Evolutionary conservation across 2,113 vertebrate genomes (phyloP).

Genomic region (Solea senegalensis): DNA sequence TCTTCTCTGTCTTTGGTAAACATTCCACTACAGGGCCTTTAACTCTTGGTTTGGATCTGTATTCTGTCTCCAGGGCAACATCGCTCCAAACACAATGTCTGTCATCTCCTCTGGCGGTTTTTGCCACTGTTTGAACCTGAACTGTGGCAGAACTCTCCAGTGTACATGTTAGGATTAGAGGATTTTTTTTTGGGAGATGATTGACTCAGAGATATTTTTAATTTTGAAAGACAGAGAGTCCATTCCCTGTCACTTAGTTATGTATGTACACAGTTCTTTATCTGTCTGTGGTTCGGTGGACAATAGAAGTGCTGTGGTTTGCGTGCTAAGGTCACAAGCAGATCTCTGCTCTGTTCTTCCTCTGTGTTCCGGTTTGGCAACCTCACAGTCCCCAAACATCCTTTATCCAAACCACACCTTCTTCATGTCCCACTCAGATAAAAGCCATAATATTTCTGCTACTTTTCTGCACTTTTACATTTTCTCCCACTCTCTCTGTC

Average conservation of each 20-base stretch:
- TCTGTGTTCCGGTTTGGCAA: conserved; percentile 73
- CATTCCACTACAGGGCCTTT: conserved; percentile 54
- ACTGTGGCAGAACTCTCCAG: not conserved
- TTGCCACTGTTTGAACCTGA: not conserved
- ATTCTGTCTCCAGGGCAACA: conserved; percentile 47
- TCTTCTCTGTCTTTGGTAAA: conserved; percentile 41
- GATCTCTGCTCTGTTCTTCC: conserved; percentile 75
- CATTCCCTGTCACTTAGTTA: conserved; percentile 48
- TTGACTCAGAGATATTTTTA: conserved; percentile 54
- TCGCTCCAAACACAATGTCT: conserved; percentile 13
- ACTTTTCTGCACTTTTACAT: conserved; percentile 41
- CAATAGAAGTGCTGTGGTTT: conserved; percentile 68
- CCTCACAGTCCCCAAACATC: conserved; percentile 74
- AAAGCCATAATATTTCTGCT: conserved; percentile 12
- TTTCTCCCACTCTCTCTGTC: conserved; percentile 14
- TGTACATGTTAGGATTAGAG: not conserved
- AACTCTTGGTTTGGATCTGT: conserved; percentile 61
- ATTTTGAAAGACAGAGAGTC: conserved; percentile 36
- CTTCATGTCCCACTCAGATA: conserved; percentile 28
- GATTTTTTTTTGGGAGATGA: conserved; percentile 10
- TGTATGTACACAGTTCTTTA: conserved; percentile 58
- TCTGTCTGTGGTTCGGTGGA: conserved; percentile 61
- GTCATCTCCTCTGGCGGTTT: conserved; percentile 11
- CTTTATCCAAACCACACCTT: conserved; percentile 68
- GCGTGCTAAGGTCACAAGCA: conserved; percentile 78